Evolutionary conservation across 1,140 invertebrate species (phyloP).

Genomic region (Meloidogyne floridensis): DNA sequence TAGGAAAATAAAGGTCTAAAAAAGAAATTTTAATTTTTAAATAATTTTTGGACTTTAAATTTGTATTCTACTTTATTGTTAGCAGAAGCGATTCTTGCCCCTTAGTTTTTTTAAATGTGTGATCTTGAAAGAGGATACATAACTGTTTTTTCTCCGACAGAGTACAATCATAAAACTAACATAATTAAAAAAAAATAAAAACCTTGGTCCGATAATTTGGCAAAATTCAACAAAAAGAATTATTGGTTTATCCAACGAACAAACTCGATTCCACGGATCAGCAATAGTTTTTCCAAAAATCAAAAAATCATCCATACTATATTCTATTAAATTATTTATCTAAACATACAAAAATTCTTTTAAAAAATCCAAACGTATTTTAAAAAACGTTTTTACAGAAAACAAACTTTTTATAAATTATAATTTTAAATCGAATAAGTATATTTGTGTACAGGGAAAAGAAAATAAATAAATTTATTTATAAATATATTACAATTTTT

Average conservation of each 20-base stretch:
- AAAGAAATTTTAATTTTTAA: neutral
- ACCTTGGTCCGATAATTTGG: slow-evolving; percentile 34
- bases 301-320: slow-evolving; percentile 40
- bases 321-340: slow-evolving; percentile 1
- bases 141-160: too few species aligned
- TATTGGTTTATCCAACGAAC: slow-evolving; percentile 39
- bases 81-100: too few species aligned
- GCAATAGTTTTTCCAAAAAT: slow-evolving; percentile 46
- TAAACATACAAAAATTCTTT: neutral
- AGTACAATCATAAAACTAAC: slow-evolving; percentile 1
- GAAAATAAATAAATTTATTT: neutral
- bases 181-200: slow-evolving; percentile 23
- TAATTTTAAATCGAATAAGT: neutral
- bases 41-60: too few species aligned
- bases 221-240: slow-evolving; percentile 53
- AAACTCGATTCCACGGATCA: slow-evolving; percentile 50
- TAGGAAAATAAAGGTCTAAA: slow-evolving; percentile 44
- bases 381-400: neutral
- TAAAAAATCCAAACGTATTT: neutral
- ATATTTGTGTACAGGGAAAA: neutral
- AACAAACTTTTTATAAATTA: neutral
- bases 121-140: too few species aligned
- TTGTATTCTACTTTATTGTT: too few species aligned
- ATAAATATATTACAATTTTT: neutral
- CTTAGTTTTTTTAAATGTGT: too few species aligned